These are phyloP conservation scores for Megaptera novaeangliae DNA, from an alignment of 2,113 vertebrate genomes.

Conservation along the genomic window DNA sequence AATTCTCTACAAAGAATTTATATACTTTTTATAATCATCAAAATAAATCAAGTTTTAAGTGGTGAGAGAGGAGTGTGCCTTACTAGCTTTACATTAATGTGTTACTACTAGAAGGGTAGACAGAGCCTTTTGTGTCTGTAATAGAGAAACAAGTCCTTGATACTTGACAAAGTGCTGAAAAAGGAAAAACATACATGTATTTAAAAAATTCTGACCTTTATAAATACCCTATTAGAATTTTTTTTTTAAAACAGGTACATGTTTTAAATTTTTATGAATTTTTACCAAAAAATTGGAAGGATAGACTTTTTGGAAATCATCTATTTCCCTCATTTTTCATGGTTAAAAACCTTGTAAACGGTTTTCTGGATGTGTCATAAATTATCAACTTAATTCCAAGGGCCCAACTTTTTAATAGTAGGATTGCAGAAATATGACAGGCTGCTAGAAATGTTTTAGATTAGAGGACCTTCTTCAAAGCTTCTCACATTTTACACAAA, in stretches of 20 bases:
- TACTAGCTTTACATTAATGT: not conserved
- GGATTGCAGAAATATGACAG: not conserved
- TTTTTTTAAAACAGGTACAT: not conserved
- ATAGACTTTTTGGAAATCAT: not conserved
- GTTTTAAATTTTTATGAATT: slow-evolving; percentile 8
- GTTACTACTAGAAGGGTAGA: not conserved
- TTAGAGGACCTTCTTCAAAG: not conserved
- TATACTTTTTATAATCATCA: not conserved
- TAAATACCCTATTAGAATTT: not conserved
- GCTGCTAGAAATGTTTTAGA: not conserved
- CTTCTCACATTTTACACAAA: not conserved
- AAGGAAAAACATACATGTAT: not conserved
- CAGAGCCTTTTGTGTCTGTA: not conserved
- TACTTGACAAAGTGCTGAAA: not conserved
- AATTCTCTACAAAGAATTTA: not conserved
- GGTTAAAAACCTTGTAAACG: not conserved
- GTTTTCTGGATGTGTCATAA: not conserved
- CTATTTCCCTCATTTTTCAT: not conserved
- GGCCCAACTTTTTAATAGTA: not conserved
- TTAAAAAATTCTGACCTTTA: not conserved
- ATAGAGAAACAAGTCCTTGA: not conserved
- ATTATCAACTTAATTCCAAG: not conserved
- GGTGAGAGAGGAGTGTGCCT: not conserved
- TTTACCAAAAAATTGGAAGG: not conserved
- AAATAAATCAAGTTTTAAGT: not conserved